Percentiles rank a stretch among this genome's conserved stretches.
These are phyloP conservation scores for Erebia palarica DNA, from an alignment of 2,888 invertebrate species.

Conservation along the genomic window DNA sequence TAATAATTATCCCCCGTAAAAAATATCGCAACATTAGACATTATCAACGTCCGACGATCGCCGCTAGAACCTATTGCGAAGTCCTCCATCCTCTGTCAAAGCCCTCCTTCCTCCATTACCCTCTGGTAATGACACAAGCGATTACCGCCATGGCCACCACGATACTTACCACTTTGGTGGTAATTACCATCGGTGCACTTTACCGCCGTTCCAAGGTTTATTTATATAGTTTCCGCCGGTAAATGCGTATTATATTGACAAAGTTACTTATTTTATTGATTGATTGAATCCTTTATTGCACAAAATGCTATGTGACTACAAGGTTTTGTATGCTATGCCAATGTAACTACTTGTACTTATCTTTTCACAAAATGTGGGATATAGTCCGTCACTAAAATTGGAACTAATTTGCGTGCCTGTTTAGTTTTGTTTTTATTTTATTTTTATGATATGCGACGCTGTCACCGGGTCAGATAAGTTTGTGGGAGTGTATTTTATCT, in stretches of 20 bases:
- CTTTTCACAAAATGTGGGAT: too few species aligned
- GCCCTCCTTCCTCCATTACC: conserved; percentile 27
- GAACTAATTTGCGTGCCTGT: too few species aligned
- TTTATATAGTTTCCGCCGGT: conserved; percentile 11
- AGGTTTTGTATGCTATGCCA: too few species aligned
- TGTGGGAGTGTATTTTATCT: too few species aligned
- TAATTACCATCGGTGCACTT: conserved; percentile 17
- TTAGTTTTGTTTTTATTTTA: too few species aligned
- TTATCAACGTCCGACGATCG: conserved; percentile 5
- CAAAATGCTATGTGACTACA: neutral
- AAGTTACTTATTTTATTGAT: neutral
- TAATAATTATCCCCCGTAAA: neutral
- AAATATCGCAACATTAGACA: neutral
- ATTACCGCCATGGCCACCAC: conserved; percentile 23
- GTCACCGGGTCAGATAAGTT: too few species aligned
- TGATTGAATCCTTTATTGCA: neutral
- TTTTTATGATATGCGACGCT: too few species aligned
- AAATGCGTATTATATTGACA: neutral
- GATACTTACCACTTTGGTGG: conserved; percentile 16
- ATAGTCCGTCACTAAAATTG: too few species aligned
- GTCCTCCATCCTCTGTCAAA: conserved; percentile 26
- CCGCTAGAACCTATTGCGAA: neutral
- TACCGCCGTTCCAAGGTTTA: conserved; percentile 14
- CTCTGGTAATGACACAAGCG: conserved; percentile 20
- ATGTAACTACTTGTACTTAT: too few species aligned